A percentile compares a stretch with the other conserved stretches of the same genome.
Conservation (phyloP, 1,140 invertebrate genomes). For the Lanistes nyassanus region DNA sequence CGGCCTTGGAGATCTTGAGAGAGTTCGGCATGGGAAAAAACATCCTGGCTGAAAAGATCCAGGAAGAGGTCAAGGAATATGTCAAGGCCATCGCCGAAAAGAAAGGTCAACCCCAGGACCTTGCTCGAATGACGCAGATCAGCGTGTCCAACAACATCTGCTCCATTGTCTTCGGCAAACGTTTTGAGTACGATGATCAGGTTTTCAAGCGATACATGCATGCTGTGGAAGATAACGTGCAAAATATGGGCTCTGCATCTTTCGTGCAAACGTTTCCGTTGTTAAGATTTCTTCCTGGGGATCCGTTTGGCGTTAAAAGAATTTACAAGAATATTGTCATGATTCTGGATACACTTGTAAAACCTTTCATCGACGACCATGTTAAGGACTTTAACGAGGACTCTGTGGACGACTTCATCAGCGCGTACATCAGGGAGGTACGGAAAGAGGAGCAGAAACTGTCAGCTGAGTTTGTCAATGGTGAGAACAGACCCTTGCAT, state of each 20-base stretch:
- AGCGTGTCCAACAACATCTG: constrained; percentile 81
- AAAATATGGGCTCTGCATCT: not conserved
- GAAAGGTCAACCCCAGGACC: constrained; percentile 22
- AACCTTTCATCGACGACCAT: constrained; percentile 10
- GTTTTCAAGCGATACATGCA: constrained; percentile 23
- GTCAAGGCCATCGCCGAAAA: constrained; percentile 4
- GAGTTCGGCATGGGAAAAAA: constrained; percentile 79
- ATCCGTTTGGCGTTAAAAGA: constrained; percentile 32
- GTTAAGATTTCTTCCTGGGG: constrained; percentile 32
- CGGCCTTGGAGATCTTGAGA: constrained; percentile 78
- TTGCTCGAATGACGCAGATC: constrained; percentile 52
- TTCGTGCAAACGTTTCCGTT: constrained; percentile 15
- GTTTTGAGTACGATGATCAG: constrained; percentile 69
- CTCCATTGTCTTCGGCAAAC: constrained; percentile 84
- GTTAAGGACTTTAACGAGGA: constrained; percentile 16
- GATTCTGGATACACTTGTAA: constrained; percentile 5
- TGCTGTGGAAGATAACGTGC: constrained; percentile 1
- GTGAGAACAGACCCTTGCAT: not conserved
- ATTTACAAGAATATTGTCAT: constrained; percentile 6
- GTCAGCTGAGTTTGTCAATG: not conserved
- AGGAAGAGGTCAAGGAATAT: constrained; percentile 28
- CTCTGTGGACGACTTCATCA: constrained; percentile 35
- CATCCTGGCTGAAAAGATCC: constrained; percentile 77
- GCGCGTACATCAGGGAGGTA: constrained; percentile 33
- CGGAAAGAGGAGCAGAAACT: not conserved